These are phyloP conservation scores for Nothobranchius kuhntae DNA, from an alignment of 2,113 vertebrate genomes.

Conservation along the genomic window DNA sequence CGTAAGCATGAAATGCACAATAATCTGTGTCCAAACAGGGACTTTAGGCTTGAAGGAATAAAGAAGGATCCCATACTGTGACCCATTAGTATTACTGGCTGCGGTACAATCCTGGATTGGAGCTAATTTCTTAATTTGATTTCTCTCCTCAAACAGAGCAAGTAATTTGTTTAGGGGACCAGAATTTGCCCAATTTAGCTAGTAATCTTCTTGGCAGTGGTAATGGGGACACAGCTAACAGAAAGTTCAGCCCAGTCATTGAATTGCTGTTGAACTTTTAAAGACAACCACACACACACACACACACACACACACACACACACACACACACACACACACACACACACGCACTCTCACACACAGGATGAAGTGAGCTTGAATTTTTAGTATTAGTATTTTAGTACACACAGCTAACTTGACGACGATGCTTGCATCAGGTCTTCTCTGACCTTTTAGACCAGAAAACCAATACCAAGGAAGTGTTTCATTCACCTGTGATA, in stretches of 20 bases:
- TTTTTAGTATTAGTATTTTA: too few species aligned
- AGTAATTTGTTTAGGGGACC: conserved; percentile 77
- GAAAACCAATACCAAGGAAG: too few species aligned
- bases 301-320: too few species aligned
- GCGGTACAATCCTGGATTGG: conserved; percentile 56
- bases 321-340: too few species aligned
- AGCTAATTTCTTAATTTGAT: conserved; percentile 75
- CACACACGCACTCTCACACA: too few species aligned
- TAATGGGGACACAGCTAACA: conserved; percentile 69
- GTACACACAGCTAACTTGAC: too few species aligned
- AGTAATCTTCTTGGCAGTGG: conserved; percentile 74
- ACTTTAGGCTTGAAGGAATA: conserved; percentile 35
- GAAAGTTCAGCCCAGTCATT: conserved; percentile 61
- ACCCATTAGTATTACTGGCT: conserved; percentile 54
- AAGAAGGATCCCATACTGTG: conserved; percentile 45
- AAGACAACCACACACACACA: conserved; percentile 6
- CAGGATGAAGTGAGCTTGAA: too few species aligned
- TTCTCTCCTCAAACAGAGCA: conserved; percentile 77
- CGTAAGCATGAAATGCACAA: conserved; percentile 29
- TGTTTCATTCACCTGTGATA: too few species aligned
- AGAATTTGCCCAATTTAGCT: conserved; percentile 77
- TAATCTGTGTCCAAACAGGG: conserved; percentile 21
- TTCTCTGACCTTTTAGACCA: conserved; percentile 13
- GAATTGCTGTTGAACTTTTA: conserved; percentile 45
- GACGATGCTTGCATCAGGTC: too few species aligned